These are phyloP conservation scores for Noturus placidus DNA, from an alignment of 2,113 vertebrate species.

Conservation along the genomic window DNA sequence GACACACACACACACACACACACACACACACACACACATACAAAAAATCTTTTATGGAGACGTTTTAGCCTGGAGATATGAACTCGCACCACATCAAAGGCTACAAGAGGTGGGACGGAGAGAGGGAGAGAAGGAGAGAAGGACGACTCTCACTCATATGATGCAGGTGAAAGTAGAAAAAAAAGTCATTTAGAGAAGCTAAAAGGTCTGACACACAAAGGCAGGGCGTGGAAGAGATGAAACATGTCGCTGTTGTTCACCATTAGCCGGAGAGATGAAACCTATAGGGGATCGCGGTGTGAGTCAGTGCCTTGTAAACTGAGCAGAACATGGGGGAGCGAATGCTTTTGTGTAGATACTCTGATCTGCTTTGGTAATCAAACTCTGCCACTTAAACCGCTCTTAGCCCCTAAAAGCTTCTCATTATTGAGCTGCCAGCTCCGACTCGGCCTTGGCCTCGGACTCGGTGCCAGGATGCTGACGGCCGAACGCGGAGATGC, in stretches of 20 bases:
- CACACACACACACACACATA: neutral
- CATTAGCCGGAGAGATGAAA: conserved; percentile 53
- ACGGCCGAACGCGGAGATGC: neutral
- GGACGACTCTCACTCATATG: neutral
- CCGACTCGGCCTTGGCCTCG: conserved; percentile 44
- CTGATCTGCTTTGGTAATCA: conserved; percentile 71
- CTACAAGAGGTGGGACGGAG: neutral
- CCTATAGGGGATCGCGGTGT: conserved; percentile 51
- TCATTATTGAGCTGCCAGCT: conserved; percentile 66
- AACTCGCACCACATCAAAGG: conserved; percentile 42
- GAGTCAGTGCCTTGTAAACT: conserved; percentile 60
- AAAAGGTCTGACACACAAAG: conserved; percentile 39
- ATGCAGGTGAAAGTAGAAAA: conserved; percentile 48
- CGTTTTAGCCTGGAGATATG: conserved; percentile 30
- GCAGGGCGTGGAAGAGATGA: conserved; percentile 35
- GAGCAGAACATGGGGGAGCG: conserved; percentile 58
- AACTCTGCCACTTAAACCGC: conserved; percentile 69
- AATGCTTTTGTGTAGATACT: conserved; percentile 63
- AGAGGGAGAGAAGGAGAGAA: neutral
- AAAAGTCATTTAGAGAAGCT: conserved; percentile 39
- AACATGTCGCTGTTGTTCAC: conserved; percentile 36
- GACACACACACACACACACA: neutral
- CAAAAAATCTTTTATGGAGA: conserved; percentile 38
- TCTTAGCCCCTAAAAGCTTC: conserved; percentile 64
- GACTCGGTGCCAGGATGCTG: conserved; percentile 18